Evolutionary conservation across 2,113 vertebrate genomes (phyloP).

Genomic region (Gnathonemus longibarbis): DNA sequence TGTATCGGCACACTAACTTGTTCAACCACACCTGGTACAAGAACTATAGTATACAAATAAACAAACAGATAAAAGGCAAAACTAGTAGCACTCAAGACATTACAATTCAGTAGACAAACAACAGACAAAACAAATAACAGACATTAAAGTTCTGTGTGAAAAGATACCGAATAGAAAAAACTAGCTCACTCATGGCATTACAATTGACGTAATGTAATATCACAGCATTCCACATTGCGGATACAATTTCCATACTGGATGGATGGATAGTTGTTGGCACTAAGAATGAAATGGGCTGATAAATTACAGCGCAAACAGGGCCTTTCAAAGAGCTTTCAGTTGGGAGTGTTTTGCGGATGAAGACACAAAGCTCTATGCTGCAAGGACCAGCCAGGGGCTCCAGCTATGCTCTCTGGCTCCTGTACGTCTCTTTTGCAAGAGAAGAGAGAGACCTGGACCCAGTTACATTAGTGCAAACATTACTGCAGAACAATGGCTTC

Average conservation of each 20-base stretch:
- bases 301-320: neutral
- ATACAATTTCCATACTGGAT: neutral
- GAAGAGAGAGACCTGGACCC: neutral
- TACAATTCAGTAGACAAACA: neutral
- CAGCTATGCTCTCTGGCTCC: neutral
- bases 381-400: neutral
- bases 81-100: neutral
- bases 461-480: neutral
- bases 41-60: neutral
- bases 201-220: neutral
- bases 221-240: neutral
- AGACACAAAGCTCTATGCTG: neutral
- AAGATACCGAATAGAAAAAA: neutral
- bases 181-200: neutral
- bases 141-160: neutral
- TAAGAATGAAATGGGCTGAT: neutral
- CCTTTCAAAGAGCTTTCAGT: neutral
- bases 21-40: neutral
- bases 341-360: neutral
- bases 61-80: neutral
- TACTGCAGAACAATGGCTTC: neutral
- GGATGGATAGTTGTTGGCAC: neutral
- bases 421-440: neutral
- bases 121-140: neutral
- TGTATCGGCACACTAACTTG: neutral